A percentile compares a stretch with the other conserved stretches of the same genome.
Evolutionary conservation across 2,797 vertebrate species (phyloP).

Genomic region (Oreortyx pictus): DNA sequence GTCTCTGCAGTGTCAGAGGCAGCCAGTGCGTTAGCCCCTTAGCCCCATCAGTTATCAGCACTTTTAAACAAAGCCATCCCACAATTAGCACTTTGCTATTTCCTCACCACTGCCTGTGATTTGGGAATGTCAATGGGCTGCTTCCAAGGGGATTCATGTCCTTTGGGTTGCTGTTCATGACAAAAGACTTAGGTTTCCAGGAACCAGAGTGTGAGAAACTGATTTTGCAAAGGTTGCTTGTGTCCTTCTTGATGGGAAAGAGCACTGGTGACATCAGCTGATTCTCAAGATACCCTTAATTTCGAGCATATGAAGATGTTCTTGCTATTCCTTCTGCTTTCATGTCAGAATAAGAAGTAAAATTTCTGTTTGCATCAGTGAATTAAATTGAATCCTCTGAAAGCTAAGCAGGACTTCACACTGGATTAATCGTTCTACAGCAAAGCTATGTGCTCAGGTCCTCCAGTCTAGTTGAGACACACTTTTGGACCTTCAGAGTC

Average conservation of each 20-base stretch:
- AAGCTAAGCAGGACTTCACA: neutral
- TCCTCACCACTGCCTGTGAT: neutral
- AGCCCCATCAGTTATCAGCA: neutral
- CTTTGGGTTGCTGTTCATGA: neutral
- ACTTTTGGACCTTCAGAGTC: neutral
- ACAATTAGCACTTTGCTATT: neutral
- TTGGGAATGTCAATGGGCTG: neutral
- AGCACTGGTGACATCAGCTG: neutral
- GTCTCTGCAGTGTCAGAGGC: neutral
- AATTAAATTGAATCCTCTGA: neutral
- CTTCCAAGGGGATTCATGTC: neutral
- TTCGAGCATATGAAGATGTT: neutral
- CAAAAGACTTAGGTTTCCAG: neutral
- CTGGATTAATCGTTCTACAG: neutral
- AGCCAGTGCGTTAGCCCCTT: conserved; percentile 23
- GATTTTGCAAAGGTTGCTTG: neutral
- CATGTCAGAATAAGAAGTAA: neutral
- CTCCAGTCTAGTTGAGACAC: neutral
- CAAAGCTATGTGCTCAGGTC: neutral
- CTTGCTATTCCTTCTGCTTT: neutral
- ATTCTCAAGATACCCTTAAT: neutral
- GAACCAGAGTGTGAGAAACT: fast-evolving
- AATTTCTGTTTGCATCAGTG: neutral
- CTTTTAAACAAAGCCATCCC: conserved; percentile 8
- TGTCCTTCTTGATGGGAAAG: neutral